Base-by-base conservation (phyloP, 2,797 vertebrate genomes). In the Liparis tanakae region DNA sequence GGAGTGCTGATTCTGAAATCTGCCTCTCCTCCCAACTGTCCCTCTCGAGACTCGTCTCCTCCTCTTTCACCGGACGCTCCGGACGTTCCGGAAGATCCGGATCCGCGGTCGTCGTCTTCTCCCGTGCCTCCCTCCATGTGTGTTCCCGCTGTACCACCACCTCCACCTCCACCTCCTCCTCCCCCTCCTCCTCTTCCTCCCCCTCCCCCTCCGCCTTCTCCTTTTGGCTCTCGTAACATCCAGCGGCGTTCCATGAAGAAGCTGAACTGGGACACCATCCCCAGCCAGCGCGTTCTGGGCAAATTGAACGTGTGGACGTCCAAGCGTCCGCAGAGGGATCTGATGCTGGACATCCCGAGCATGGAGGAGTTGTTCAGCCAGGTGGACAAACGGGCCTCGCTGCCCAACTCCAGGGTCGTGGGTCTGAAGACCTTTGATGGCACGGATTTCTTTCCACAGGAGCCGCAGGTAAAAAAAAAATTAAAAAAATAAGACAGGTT, bases 301-400 rank as follows among this genome's bases (percentile, higher is more conserved):
- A 94, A 93, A 54, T 9, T 84, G 10, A 96, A 96, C 1, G 92
- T 96, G 25, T 95, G 94, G 95, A 96, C 95, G 0, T 88, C 91
- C 2, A 86, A 89, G 39, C 86, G 86, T 12, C 66, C 76, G 1
- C 85, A 91, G 48, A 90, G 93, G 58, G 81, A 94, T 51, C 82
- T 95, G 39, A 85, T 91, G 22, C 89, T 96, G 81, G 93, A 96
- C 67, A 90, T 93, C 1, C 68, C 71, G 22, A 90, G 91, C 75
- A 96, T 96, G 79, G 95, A 96, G 71, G 94, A 96, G 86, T 80
- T 96, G 46, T 96, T 96, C 80, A 93, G 94, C 72, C 91, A 93
- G 1, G 84, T 80, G 0, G 94, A 95, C 48, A 88, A 88, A 41
- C 79, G 72, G 18, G 60, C 79, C 3, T 81, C 80, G 0, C 37